Evolutionary conservation across 2,888 invertebrate genomes (phyloP), one percentile per base, ranked within the genome.

Genomic region (Agapostemon virescens): DNA sequence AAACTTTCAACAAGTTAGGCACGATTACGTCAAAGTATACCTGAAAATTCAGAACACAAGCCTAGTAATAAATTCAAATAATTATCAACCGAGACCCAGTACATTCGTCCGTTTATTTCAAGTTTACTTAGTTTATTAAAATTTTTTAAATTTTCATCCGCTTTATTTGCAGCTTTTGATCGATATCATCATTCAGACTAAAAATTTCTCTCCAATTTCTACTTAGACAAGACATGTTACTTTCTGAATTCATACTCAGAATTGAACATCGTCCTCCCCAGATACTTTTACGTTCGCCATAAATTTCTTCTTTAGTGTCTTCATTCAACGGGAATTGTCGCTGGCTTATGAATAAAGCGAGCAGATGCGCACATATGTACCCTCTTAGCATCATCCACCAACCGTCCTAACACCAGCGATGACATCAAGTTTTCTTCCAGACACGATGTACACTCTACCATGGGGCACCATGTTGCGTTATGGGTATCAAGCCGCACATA

Each of bases 401-500:
- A 71, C 82, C 75, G 64, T 84, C 77, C 63, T n/a, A 26, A 77
- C 72, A 73, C 58, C 79, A 40, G 40, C 38, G 45, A 72, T 68
- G 58, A 67, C 77, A 23, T 70, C 71, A 26, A 30, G 66, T 69
- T 69, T 67, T n/a, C 66, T 67, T 58, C 66, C 42, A 38, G 45
- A 63, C 71, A 73, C 45, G 40, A 58, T 45, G 42, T 30, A 40
- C 69, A 73, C 79, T 69, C 58, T 70, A 68, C 52, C 69, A 64
- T 26, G 52, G 69, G 76, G 77, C 84, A 89, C 88, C 90, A 90
- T 90, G 89, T 90, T 91, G 90, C 90, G 90, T 89, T 91, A 90
- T 85, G 90, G 88, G 86, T 88, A 91, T 91, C 89, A 87, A 86
- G 82, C 85, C 83, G 86, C 80, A 85, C 91, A 91, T 92, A 92